Evolutionary conservation across 1,140 invertebrate species (phyloP), one percentile per base, ranked within the genome.

Genomic region (Drosophila busckii): DNA sequence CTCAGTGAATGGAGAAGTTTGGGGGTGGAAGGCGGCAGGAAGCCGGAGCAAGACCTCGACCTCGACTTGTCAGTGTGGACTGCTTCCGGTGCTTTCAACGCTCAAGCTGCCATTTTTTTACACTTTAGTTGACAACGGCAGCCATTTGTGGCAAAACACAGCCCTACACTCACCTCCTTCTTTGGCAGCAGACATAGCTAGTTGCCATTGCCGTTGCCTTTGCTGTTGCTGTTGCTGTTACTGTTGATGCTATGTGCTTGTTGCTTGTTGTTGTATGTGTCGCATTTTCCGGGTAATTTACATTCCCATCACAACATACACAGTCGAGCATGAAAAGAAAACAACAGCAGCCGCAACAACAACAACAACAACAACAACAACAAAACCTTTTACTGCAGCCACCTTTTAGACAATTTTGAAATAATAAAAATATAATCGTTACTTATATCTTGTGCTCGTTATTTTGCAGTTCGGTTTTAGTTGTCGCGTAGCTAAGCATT

Each of bases 221-320:
- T 41, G 42, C n/a, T 55, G 22, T 19, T 53, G 16, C 16, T 59
- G 54, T 41, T 70, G 22, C 28, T 49, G 48, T 16, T 35, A 6
- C 25, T 67, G 46, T 52, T 50, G 15, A 55, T 48, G 59, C 34
- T 45, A 25, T 60, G 31, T 63, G 46, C 50, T 45, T 71, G n/a
- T n/a, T n/a, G n/a, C n/a, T n/a, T n/a, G n/a, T n/a, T n/a, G n/a
- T n/a, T n/a, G 66, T 78, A 71, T 71, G 80, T 71, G 67, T 80
- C 73, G 63, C 63, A 78, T 78, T 78, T 78, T 78, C 73, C 73
- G 67, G 68, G 73, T 71, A 78, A 78, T 78, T 78, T 78, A 78
- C 73, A 78, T 78, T 78, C 67, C 61, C 73, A 71, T 80, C 73
- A 71, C 73, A 80, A 56, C 37, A 54, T 45, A 44, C 26, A 58